These are phyloP conservation scores for Spicauda simplicius DNA, from an alignment of 2,888 invertebrate genomes.

Conservation along the genomic window DNA sequence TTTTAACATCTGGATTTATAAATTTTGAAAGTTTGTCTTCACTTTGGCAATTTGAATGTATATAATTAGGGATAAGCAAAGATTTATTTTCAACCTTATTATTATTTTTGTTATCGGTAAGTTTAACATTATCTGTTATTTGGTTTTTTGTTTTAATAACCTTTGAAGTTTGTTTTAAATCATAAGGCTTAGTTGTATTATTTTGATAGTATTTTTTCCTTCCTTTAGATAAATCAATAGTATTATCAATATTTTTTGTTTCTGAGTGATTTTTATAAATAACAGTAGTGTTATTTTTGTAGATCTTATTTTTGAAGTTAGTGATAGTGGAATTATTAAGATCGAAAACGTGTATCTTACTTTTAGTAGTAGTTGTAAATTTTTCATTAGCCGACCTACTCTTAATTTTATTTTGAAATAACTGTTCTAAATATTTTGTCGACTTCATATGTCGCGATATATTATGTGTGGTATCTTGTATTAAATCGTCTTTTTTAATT, in stretches of 20 bases:
- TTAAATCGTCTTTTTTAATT: neutral
- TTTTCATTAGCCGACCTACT: neutral
- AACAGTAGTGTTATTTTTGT: neutral
- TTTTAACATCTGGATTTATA: neutral
- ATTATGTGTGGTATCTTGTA: neutral
- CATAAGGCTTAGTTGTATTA: neutral
- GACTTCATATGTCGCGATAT: neutral
- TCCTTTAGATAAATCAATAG: neutral
- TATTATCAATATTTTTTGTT: neutral
- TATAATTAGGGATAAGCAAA: neutral
- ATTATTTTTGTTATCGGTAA: neutral
- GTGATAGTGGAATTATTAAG: neutral
- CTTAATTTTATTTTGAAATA: neutral
- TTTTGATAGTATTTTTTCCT: neutral
- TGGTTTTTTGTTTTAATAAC: neutral
- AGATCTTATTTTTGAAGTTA: neutral
- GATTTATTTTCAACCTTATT: no score
- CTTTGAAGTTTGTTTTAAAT: neutral
- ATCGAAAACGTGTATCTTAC: neutral
- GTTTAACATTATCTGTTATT: neutral
- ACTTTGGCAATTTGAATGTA: neutral
- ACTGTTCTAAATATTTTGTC: neutral
- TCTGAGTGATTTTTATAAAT: neutral
- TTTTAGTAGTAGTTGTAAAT: neutral
- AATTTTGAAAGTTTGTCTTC: neutral